Percentiles rank a stretch among this genome's conserved stretches.
Evolutionary conservation across 2,888 invertebrate species (phyloP).

Genomic region (Metopia argyrocephala): DNA sequence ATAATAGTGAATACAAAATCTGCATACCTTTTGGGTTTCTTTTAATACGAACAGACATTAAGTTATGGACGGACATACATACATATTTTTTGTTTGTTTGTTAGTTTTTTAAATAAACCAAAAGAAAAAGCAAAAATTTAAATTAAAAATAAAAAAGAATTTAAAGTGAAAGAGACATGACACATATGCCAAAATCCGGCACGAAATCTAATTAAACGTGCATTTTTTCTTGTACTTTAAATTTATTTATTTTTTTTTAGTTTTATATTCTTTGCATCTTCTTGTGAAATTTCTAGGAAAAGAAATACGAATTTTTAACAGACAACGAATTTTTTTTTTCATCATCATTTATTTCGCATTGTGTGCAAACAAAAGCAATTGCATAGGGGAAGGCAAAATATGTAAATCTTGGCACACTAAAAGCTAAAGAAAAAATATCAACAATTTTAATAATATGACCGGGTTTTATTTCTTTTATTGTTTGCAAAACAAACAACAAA

Average conservation of each 20-base stretch:
- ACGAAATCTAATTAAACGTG: slow-evolving; percentile 61
- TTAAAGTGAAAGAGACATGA: slow-evolving; percentile 34
- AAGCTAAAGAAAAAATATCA: slow-evolving; percentile 25
- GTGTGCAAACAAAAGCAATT: slow-evolving; percentile 20
- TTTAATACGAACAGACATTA: too few species aligned
- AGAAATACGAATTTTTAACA: neutral
- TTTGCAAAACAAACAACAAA: neutral
- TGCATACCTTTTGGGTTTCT: too few species aligned
- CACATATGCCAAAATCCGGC: slow-evolving; percentile 57
- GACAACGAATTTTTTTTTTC: neutral
- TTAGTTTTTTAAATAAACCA: neutral
- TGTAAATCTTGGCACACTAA: slow-evolving; percentile 44
- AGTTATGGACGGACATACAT: neutral
- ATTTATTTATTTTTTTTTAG: neutral
- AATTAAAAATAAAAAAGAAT: slow-evolving; percentile 2
- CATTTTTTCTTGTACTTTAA: slow-evolving; percentile 32
- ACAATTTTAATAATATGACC: slow-evolving; percentile 34
- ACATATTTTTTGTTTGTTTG: neutral
- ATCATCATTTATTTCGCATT: slow-evolving; percentile 7
- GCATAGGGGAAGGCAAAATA: neutral
- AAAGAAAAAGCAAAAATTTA: neutral
- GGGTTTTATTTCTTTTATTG: slow-evolving; percentile 9
- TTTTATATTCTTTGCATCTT: slow-evolving; percentile 4
- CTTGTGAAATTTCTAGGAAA: slow-evolving; percentile 41
- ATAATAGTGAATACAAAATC: too few species aligned